Evolutionary conservation across 2,888 invertebrate species (phyloP).

Genomic region (Cataglyphis altisquamis): DNA sequence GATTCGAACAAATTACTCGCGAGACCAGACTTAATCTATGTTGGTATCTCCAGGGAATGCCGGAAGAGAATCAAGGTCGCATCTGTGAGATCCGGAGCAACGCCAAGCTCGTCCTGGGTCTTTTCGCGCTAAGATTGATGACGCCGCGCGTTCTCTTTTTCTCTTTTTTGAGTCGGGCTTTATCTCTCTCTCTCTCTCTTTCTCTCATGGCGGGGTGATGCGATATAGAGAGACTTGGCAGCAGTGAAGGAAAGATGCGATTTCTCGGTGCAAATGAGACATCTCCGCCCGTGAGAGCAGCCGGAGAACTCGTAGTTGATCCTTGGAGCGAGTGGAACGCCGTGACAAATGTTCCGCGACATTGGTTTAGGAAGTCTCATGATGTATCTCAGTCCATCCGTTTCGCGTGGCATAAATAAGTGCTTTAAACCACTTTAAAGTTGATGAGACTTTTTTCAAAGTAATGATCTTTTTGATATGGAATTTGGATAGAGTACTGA

Average conservation of each 20-base stretch:
- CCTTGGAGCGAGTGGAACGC: constrained; percentile 54
- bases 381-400: constrained; percentile 61
- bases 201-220: constrained; percentile 48
- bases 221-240: constrained; percentile 45
- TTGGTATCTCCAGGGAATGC: constrained; percentile 82
- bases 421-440: constrained; percentile 31
- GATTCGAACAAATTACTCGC: constrained; percentile 65
- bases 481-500: neutral
- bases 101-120: constrained; percentile 78
- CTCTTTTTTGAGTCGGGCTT: constrained; percentile 54
- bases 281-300: constrained; percentile 62
- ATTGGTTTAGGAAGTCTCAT: constrained; percentile 59
- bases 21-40: constrained; percentile 83
- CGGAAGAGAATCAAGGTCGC: constrained; percentile 85
- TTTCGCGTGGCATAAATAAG: constrained; percentile 50
- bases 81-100: constrained; percentile 84
- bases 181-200: constrained; percentile 62
- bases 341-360: constrained; percentile 75
- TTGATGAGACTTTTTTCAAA: constrained; percentile 12
- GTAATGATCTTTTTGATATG: constrained; percentile 5
- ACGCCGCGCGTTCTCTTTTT: constrained; percentile 66
- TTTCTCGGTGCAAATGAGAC: constrained; percentile 74
- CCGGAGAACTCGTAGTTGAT: constrained; percentile 65
- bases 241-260: constrained; percentile 63
- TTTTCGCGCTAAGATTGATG: constrained; percentile 84